phyloP scores from a whole-genome alignment of 2,797 vertebrate genomes.

The Pagetopsis macropterus region DNA sequence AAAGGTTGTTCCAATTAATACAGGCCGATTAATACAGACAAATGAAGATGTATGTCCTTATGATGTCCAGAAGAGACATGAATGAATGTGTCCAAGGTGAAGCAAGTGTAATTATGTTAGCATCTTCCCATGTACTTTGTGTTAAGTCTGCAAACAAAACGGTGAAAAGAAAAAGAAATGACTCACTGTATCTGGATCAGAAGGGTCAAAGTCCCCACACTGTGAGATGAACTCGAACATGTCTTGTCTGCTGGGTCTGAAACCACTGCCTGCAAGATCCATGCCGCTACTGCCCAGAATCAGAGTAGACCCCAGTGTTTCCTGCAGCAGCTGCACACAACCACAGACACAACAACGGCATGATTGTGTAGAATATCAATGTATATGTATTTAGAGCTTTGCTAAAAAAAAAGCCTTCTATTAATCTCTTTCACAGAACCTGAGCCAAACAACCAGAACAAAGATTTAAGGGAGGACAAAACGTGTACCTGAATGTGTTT shows the following conservation, averaged over 20 bases:
- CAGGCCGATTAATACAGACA: no score
- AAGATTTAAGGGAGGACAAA: neutral
- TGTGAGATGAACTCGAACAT: constrained; percentile 87
- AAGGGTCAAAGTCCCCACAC: constrained; percentile 69
- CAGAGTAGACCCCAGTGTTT: constrained; percentile 76
- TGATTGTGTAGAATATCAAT: neutral
- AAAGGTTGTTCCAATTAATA: no score
- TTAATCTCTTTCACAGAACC: neutral
- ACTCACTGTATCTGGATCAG: constrained; percentile 77
- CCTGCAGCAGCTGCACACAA: constrained; percentile 77
- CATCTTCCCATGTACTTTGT: no score
- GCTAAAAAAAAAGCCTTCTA: no score
- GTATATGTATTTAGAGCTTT: no score
- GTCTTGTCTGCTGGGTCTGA: constrained; percentile 82
- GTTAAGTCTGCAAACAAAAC: no score
- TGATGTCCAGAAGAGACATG: no score
- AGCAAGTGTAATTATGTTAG: no score
- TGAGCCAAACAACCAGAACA: no score
- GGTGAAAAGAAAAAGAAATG: neutral
- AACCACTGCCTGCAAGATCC: constrained; percentile 55
- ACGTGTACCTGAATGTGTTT: constrained; percentile 79
- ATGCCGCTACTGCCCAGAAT: constrained; percentile 56
- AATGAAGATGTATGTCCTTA: no score
- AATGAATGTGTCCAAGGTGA: no score
- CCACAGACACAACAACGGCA: neutral